phyloP scores from a whole-genome alignment of 2,113 vertebrate genomes.

The Scomber japonicus region DNA sequence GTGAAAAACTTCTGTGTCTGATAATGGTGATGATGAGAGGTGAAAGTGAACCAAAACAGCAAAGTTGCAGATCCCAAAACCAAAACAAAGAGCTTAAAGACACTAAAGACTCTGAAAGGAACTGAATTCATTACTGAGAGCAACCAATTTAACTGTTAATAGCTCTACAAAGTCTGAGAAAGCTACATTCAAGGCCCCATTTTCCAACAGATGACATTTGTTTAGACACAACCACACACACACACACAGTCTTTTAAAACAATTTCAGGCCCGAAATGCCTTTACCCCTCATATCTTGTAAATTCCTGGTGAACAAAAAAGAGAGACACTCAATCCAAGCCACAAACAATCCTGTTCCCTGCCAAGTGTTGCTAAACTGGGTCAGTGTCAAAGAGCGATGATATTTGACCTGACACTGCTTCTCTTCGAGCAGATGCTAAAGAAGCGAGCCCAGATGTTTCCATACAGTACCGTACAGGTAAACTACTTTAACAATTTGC shows the following conservation, averaged over 20 bases:
- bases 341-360: neutral
- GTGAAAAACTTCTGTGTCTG: too few relatives aligned
- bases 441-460: constrained; percentile 6
- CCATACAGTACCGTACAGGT: too few relatives aligned
- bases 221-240: neutral
- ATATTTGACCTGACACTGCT: neutral
- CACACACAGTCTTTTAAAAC: too few relatives aligned
- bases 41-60: too few relatives aligned
- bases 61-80: too few relatives aligned
- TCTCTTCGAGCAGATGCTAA: constrained; percentile 11
- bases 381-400: neutral
- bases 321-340: neutral
- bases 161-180: neutral
- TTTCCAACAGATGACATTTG: neutral
- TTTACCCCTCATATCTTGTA: neutral
- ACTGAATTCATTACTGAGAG: neutral
- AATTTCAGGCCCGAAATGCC: neutral
- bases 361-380: constrained; percentile 28
- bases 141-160: neutral
- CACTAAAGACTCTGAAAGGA: neutral
- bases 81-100: neutral
- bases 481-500: too few relatives aligned
- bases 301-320: constrained; percentile 18
- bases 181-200: neutral
- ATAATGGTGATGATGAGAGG: too few relatives aligned